phyloP scores from a whole-genome alignment of 2,113 vertebrate genomes.

The Origma solitaria region DNA sequence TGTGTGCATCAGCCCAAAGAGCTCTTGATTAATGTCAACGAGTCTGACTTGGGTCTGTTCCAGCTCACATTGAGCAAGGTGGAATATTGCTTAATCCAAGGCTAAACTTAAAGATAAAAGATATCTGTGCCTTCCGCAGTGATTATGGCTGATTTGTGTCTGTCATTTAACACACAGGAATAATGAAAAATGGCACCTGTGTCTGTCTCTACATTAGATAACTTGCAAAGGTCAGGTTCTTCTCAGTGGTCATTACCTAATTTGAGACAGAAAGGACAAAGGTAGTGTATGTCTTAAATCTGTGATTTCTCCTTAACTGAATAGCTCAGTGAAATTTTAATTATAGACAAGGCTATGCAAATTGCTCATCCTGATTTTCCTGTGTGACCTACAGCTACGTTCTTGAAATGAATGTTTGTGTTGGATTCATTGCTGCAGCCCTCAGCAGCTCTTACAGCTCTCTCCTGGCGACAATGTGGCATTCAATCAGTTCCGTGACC shows the following conservation, averaged over 20 bases:
- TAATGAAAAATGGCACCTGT: not conserved
- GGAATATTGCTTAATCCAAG: conserved; percentile 6
- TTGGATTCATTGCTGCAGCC: not conserved
- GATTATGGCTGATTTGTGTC: conserved; percentile 13
- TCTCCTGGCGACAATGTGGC: not conserved
- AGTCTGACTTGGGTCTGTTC: not conserved
- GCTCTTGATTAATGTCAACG: not conserved
- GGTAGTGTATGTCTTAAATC: not conserved
- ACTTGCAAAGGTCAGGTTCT: not conserved
- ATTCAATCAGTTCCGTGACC: not conserved
- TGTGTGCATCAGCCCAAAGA: not conserved
- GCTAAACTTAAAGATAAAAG: not conserved
- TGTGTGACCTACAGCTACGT: not conserved
- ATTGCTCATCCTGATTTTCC: not conserved
- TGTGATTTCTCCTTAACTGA: not conserved
- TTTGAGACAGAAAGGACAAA: not conserved
- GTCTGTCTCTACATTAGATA: not conserved
- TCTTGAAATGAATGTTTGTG: conserved; percentile 10
- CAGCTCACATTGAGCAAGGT: not conserved
- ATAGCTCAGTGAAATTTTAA: not conserved
- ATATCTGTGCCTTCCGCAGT: not conserved
- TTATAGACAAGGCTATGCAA: not conserved
- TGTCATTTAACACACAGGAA: not conserved
- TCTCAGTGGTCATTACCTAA: not conserved
- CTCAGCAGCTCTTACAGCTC: conserved; percentile 16